phyloP scores from a whole-genome alignment of 1,140 invertebrate species.

The Drosophila punjabiensis region DNA sequence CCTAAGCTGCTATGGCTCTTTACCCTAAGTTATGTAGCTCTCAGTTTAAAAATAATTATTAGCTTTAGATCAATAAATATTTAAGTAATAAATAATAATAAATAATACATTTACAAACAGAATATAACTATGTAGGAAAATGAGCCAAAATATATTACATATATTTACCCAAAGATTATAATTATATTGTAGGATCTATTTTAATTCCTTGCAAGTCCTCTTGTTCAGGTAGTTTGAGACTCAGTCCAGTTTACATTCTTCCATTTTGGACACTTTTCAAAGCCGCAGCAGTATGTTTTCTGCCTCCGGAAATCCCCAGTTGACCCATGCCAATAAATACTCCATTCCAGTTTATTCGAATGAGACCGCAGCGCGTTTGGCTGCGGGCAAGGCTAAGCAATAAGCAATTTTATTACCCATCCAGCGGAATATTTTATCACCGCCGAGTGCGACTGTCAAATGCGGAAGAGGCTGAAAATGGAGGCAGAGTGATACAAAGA shows the following conservation, averaged over 20 bases:
- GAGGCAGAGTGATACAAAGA: slow-evolving; percentile 25
- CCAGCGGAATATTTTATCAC: slow-evolving; percentile 71
- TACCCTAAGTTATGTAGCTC: too few species aligned
- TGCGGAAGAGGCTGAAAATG: slow-evolving; percentile 18
- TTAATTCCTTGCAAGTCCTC: background rate
- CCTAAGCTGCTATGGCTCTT: too few species aligned
- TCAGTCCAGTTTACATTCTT: background rate
- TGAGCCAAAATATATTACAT: background rate
- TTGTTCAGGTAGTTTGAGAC: background rate
- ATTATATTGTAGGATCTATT: background rate
- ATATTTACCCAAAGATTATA: background rate
- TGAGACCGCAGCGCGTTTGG: slow-evolving; percentile 47
- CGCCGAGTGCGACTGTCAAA: slow-evolving; percentile 64
- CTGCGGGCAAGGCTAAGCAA: slow-evolving; percentile 57
- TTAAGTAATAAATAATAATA: too few species aligned
- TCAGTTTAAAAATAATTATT: too few species aligned
- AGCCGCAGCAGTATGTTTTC: too few species aligned
- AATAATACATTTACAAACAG: too few species aligned
- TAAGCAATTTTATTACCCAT: slow-evolving; percentile 78
- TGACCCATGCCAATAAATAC: slow-evolving; percentile 28
- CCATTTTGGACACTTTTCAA: background rate
- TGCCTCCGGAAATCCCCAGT: slow-evolving; percentile 20
- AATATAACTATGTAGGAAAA: too few species aligned
- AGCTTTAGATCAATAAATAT: too few species aligned
- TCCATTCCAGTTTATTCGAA: slow-evolving; percentile 9